Evolutionary conservation across 2,797 vertebrate species (phyloP).

Genomic region (Psittacula derbiana): DNA sequence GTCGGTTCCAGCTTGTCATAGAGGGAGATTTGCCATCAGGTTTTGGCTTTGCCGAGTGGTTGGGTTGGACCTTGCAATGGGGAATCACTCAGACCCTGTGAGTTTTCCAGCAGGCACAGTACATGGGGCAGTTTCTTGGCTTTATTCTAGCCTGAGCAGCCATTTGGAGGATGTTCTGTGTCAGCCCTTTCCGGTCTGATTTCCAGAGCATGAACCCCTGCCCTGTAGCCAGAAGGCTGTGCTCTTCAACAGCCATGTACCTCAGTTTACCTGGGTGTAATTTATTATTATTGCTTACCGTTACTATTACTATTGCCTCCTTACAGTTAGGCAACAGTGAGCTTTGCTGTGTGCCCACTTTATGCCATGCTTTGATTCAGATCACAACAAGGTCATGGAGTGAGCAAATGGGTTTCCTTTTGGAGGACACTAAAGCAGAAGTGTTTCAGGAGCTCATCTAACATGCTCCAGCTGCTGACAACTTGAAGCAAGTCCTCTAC

Average conservation of each 20-base stretch:
- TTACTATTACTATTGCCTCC: background rate
- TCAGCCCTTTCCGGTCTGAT: background rate
- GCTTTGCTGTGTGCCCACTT: fast-evolving
- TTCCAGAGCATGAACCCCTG: background rate
- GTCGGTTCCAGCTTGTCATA: fast-evolving
- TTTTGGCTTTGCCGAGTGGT: background rate
- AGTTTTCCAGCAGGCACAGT: background rate
- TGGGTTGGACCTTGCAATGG: background rate
- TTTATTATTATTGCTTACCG: background rate
- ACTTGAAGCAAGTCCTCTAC: background rate
- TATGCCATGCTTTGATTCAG: background rate
- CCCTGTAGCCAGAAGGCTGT: background rate
- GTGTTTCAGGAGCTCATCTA: background rate
- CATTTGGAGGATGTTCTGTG: background rate
- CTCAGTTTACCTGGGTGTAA: background rate
- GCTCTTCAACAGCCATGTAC: background rate
- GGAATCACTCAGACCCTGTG: fast-evolving
- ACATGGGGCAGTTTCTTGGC: background rate
- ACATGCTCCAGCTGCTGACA: background rate
- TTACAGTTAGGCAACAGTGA: background rate
- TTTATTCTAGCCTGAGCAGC: background rate
- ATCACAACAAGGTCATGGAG: background rate
- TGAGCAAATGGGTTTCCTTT: background rate
- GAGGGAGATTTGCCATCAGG: background rate
- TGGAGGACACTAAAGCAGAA: background rate